These are phyloP conservation scores for Typhlichthys subterraneus DNA, from an alignment of 2,797 vertebrate species.

Conservation along the genomic window DNA sequence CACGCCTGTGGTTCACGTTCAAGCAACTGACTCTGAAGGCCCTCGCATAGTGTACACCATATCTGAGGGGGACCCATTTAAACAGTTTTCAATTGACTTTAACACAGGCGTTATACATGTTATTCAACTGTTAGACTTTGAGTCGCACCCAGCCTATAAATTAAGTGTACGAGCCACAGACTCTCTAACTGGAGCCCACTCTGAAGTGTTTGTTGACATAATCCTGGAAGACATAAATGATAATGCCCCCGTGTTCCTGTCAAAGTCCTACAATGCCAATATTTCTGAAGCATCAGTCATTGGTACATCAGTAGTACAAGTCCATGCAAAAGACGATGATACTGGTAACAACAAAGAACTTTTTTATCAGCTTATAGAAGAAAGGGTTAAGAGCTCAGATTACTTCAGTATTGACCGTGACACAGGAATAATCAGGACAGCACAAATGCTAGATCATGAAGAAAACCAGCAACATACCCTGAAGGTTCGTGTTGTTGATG, in stretches of 20 bases:
- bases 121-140: slow-evolving; percentile 89
- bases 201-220: slow-evolving; percentile 94
- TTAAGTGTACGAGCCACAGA: slow-evolving; percentile 91
- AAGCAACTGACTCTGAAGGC: slow-evolving; percentile 94
- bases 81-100: slow-evolving; percentile 94
- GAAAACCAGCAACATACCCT: slow-evolving; percentile 81
- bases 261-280: slow-evolving; percentile 79
- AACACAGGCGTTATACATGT: slow-evolving; percentile 94
- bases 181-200: slow-evolving; percentile 88
- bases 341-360: slow-evolving; percentile 87
- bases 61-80: slow-evolving; percentile 92
- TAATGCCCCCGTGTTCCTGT: slow-evolving; percentile 86
- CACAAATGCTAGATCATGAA: slow-evolving; percentile 87
- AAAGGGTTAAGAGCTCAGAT: slow-evolving; percentile 79
- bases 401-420: slow-evolving; percentile 88
- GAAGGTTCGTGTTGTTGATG: slow-evolving; percentile 84
- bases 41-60: slow-evolving; percentile 94
- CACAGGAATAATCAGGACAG: slow-evolving; percentile 86
- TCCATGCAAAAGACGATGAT: slow-evolving; percentile 87
- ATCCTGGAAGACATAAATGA: slow-evolving; percentile 95
- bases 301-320: slow-evolving; percentile 84
- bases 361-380: slow-evolving; percentile 88
- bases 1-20: slow-evolving; percentile 90
- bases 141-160: slow-evolving; percentile 95
- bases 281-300: slow-evolving; percentile 93